Percentiles rank a stretch among this genome's conserved stretches.
Conservation (phyloP, 2,888 invertebrate species). For the Trachelus troglodyta region DNA sequence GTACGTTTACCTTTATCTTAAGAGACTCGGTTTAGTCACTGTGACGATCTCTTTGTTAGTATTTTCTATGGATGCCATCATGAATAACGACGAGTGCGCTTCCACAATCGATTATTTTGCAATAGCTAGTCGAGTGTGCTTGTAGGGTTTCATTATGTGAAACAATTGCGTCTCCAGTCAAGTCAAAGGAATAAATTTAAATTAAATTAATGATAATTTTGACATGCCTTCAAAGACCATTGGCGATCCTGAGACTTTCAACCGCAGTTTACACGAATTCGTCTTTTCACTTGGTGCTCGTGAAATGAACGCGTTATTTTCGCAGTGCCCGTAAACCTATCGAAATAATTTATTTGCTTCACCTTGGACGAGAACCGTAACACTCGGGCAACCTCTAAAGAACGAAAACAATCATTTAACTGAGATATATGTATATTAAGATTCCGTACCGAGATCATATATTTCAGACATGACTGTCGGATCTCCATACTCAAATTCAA, state of each 20-base stretch:
- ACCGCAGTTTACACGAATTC: background rate
- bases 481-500: background rate
- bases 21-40: background rate
- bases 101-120: constrained; percentile 38
- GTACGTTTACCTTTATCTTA: background rate
- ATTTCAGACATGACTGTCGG: background rate
- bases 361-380: background rate
- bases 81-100: constrained; percentile 19
- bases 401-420: background rate
- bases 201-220: background rate
- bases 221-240: background rate
- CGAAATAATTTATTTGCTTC: background rate
- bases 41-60: background rate
- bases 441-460: background rate
- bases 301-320: background rate
- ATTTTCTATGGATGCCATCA: background rate
- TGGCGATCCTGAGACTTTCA: background rate
- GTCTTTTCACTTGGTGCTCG: background rate
- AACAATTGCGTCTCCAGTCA: constrained; percentile 25
- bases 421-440: background rate
- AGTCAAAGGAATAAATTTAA: background rate
- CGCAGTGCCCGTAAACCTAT: background rate
- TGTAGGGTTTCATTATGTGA: background rate
- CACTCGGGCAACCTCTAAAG: background rate
- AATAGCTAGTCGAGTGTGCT: background rate